Base-by-base conservation (phyloP, 2,797 vertebrate genomes). In the Tangara arthus region DNA sequence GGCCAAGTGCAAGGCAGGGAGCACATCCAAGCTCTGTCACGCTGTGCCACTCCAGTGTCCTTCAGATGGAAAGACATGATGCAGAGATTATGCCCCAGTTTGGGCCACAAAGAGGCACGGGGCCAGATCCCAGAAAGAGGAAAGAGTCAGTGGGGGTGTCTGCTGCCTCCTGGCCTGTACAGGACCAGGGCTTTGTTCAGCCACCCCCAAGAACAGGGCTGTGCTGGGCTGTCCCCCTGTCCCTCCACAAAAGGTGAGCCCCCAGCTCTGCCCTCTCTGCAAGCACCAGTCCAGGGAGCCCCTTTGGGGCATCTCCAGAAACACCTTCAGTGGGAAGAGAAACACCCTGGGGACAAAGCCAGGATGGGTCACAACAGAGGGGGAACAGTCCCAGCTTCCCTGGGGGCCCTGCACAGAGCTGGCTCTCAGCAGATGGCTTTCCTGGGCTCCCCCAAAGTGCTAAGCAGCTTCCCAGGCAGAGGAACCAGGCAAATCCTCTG, bases 1-100 rank as follows among this genome's bases (percentile, higher is more conserved):
- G 53, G 39, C 18, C 52, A 52, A 12, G 26, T 3, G 4, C 24
- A 10, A 9, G 24, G 35, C 1, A 7, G 14, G 39, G n/a, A 39
- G 56, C 4, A 2, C 13, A n/a, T 10, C 66, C 2, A 1, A 56
- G 76, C 63, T 41, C 14, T 39, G 73, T 7, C 14, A 2, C 1
- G 17, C 42, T 2, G 1, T 11, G 0, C 50, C 46, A 22, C 34
- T 14, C 37, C 8, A 1, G 18, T 0, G 1, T 12, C 39, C 26
- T 68, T 23, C 12, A 2, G 10, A 6, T 1, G 27, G 42, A 46
- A 28, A 26, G 49, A 50, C 2, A 9, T 28, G 27, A 17, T 17
- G n/a, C 63, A 64, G 68, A 64, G 32, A 27, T 60, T 16, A 2
- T 10, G 27, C 3, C 24, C 64, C 50, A 15, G 19, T 50, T 8